Conservation (phyloP, 2,113 vertebrate species). For the Albula goreensis region DNA sequence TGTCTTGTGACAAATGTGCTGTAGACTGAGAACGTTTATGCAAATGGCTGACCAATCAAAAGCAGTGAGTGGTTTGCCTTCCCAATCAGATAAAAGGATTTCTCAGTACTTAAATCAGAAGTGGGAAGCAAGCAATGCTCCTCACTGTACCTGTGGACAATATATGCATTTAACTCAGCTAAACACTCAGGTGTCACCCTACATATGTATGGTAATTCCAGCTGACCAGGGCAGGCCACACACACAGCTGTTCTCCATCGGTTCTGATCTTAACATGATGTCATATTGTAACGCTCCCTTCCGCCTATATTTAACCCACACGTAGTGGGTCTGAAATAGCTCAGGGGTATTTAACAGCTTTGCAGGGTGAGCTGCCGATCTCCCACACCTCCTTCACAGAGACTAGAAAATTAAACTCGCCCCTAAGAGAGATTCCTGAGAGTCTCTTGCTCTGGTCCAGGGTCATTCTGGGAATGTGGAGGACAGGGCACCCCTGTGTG, state of each 20-base stretch:
- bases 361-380: neutral
- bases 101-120: neutral
- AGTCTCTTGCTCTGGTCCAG: neutral
- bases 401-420: neutral
- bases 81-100: neutral
- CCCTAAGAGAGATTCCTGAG: conserved; percentile 12
- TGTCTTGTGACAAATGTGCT: too few relatives aligned
- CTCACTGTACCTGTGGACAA: neutral
- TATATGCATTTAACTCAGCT: neutral
- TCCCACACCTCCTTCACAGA: conserved; percentile 4
- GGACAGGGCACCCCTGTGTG: neutral
- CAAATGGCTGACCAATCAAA: neutral
- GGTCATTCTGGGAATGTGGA: conserved; percentile 1
- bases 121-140: neutral
- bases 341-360: conserved; percentile 31
- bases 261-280: conserved; percentile 37
- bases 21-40: neutral
- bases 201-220: neutral
- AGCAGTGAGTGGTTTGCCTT: neutral
- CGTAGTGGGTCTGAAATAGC: conserved; percentile 55
- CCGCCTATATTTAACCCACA: conserved; percentile 67
- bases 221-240: neutral
- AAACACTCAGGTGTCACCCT: neutral
- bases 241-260: neutral
- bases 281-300: conserved; percentile 49